Conservation (phyloP, 2,888 invertebrate species). For the Lagria hirta region DNA sequence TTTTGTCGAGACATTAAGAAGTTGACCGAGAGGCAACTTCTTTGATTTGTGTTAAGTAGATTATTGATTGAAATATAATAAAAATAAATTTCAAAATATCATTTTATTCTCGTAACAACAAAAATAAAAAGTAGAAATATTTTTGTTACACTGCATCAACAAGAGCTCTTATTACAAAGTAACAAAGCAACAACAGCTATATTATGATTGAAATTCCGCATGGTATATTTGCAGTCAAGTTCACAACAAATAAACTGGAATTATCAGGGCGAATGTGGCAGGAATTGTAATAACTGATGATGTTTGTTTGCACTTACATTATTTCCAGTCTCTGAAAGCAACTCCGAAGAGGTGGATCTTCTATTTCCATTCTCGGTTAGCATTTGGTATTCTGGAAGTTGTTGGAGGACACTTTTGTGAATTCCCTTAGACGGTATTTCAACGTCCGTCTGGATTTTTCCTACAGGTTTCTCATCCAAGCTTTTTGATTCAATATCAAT, state of each 20-base stretch:
- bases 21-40: no score
- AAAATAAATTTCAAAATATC: no score
- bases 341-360: conserved; percentile 49
- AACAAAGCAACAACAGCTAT: no score
- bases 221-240: conserved; percentile 3
- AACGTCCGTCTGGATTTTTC: conserved; percentile 58
- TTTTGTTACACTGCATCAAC: no score
- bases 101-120: no score
- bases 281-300: conserved; percentile 1
- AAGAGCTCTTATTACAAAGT: no score
- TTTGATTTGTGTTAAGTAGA: no score
- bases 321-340: conserved; percentile 27
- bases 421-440: conserved; percentile 62
- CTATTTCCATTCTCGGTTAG: conserved; percentile 48
- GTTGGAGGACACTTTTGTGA: conserved; percentile 58
- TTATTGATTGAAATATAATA: no score
- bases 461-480: conserved; percentile 52
- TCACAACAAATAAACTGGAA: not conserved
- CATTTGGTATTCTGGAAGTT: conserved; percentile 37
- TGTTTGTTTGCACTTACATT: conserved; percentile 26
- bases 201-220: conserved; percentile 3
- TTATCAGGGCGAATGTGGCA: conserved; percentile 3
- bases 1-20: no score
- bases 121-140: no score
- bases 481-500: conserved; percentile 41